Percentiles rank a stretch among this genome's conserved stretches.
These are phyloP conservation scores for Polymixis flavicincta DNA, from an alignment of 2,888 invertebrate species.

Conservation along the genomic window DNA sequence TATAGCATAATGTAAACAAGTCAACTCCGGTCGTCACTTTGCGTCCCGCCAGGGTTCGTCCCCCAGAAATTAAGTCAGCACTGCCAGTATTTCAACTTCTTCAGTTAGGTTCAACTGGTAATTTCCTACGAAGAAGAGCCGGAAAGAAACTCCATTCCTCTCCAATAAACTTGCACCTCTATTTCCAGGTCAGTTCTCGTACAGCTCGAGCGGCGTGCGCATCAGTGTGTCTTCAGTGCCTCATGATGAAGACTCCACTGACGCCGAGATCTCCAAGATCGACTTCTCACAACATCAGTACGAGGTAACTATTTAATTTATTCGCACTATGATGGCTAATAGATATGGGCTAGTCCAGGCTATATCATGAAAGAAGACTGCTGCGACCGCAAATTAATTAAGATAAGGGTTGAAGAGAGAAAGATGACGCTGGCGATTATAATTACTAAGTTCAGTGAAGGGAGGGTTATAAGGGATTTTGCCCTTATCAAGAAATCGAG, in stretches of 20 bases:
- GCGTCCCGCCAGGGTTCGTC: constrained; percentile 76
- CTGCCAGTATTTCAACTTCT: constrained; percentile 87
- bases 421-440: not conserved
- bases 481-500: not conserved
- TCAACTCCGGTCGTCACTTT: constrained; percentile 23
- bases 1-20: constrained; percentile 36
- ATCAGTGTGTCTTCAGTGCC: constrained; percentile 91
- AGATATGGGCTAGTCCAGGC: not conserved
- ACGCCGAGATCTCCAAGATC: constrained; percentile 95
- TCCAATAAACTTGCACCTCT: not conserved
- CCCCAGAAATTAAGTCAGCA: constrained; percentile 86
- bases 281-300: constrained; percentile 92
- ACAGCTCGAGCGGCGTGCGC: constrained; percentile 89
- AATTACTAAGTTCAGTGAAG: not conserved
- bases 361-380: not conserved
- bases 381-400: not conserved
- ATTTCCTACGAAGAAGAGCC: too few species aligned
- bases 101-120: too few species aligned
- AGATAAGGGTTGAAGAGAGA: not conserved
- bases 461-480: not conserved
- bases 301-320: constrained; percentile 75
- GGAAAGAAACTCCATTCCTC: too few species aligned
- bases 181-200: constrained; percentile 87
- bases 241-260: constrained; percentile 92
- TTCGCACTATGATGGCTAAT: not conserved